Evolutionary conservation across 2,113 vertebrate genomes (phyloP).

Genomic region (Cricetomys ansorgei): DNA sequence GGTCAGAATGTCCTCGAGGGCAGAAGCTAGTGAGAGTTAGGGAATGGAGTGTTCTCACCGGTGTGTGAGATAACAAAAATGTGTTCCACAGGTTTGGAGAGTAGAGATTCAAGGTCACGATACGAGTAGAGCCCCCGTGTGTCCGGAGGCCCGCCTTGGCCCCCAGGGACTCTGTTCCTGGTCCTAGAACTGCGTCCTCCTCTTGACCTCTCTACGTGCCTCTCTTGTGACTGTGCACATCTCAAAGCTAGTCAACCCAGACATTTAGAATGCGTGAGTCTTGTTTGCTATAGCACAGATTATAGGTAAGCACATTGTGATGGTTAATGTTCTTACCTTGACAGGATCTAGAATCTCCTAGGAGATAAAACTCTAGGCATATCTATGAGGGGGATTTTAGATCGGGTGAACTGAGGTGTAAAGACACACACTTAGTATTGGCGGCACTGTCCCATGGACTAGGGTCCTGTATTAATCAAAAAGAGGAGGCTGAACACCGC

Average conservation of each 20-base stretch:
- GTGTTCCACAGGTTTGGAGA: not conserved
- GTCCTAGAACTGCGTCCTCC: not conserved
- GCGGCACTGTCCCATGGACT: not conserved
- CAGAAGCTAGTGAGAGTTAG: not conserved
- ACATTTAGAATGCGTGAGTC: not conserved
- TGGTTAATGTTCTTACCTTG: not conserved
- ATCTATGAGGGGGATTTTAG: not conserved
- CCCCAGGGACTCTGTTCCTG: not conserved
- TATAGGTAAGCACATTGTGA: not conserved
- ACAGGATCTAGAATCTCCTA: not conserved
- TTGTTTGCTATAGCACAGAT: not conserved
- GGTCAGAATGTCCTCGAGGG: too few species aligned
- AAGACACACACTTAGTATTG: not conserved
- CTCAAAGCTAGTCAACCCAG: not conserved
- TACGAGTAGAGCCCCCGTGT: too few species aligned
- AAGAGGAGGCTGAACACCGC: not conserved
- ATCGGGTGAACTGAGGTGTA: not conserved
- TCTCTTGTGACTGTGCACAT: not conserved
- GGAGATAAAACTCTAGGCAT: not conserved
- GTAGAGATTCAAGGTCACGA: not conserved
- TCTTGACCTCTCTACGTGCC: not conserved
- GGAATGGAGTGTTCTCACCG: not conserved
- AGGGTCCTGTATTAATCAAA: not conserved
- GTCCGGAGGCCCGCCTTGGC: not conserved
- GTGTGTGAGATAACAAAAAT: not conserved